Evolutionary conservation across 2,113 vertebrate genomes (phyloP), one percentile per base, ranked within the genome.

Genomic region (Peromyscus polionotus): DNA sequence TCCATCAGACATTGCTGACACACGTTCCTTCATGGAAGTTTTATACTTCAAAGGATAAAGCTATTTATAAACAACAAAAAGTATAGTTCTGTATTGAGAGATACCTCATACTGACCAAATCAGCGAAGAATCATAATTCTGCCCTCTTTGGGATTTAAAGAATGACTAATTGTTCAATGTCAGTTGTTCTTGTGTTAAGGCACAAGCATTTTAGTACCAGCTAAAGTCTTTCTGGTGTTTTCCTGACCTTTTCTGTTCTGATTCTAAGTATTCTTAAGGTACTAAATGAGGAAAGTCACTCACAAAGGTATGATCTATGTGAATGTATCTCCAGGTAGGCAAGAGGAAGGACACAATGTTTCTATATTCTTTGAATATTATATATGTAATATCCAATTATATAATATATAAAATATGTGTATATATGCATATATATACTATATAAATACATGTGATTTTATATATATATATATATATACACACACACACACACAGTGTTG

Each of bases 251-350:
- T 73, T 84, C 75, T 28, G 20, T 17, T 45, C 3, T 81, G 31
- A 92, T 92, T 95, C 59, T 72, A 86, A 80, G 14, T 80, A 26
- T 59, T 91, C 28, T 91, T 84, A 51, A 93, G 91, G 36, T 88
- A 92, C 42, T 90, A 33, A 89, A 65, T 91, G 13, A 67, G 28
- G 1, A 65, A 63, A 45, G 79, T 26, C 63, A 65, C 36, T 79
- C 42, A 1, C 33, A 91, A 94, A 84, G n/a, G 57, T 72, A 65
- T 57, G 45, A 42, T 48, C 51, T 54, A 54, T 54, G 51, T 54
- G 51, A 54, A 54, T 54, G 51, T 54, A 54, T 54, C 51, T 54
- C 51, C 51, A 54, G 51, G 51, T 54, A 54, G 51, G 8, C 8
- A 9, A 54, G 51, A 54, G 51, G 11, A 54, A 54, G 8, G 51